Evolutionary conservation across 2,888 invertebrate species (phyloP), one percentile per base, ranked within the genome.

Genomic region (Oscheius onirici): DNA sequence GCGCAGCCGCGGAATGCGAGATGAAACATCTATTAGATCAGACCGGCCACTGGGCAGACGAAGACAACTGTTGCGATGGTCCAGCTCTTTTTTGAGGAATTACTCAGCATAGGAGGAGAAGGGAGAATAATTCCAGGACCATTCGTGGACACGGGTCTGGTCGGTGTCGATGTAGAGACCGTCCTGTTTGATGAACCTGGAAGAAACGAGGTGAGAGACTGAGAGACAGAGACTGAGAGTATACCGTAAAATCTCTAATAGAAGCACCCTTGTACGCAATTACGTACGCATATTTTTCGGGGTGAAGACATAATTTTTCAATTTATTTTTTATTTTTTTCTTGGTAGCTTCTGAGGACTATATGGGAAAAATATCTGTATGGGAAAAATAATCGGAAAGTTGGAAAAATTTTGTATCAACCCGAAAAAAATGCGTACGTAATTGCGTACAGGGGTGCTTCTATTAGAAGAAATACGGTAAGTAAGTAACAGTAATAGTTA

Each of bases 101-200:
- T 60, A 69, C 20, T 69, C 70, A 24, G 76, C 67, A 54, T 79
- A 79, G 2, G 79, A 69, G 40, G 77, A 75, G 17, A 79, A 61
- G 11, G 77, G 77, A 22, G 77, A 73, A 63, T 79, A 79, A 13
- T 71, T 58, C 79, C 79, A 79, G 54, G 66, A 69, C 79, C 79
- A 79, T 68, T 77, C 74, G 22, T 61, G 44, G 3, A 52, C 49
- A 10, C 74, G 71, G 15, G 63, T 57, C 5, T 57, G 22, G 13
- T 55, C 54, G 6, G 41, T 28, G 13, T 74, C 74, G 44, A 69
- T 26, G 41, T 79, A 77, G 1, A 79, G 70, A 2, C 79, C 79
- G 52, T 79, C 79, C 46, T 75, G 73, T 10, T 74, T 74, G 15
- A 79, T 55, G 43, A 63, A 74, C 79, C 79, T 79, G 72, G 5